Evolutionary conservation across 2,113 vertebrate genomes (phyloP), one percentile per base, ranked within the genome.

Genomic region (Dryoscopus gambensis): DNA sequence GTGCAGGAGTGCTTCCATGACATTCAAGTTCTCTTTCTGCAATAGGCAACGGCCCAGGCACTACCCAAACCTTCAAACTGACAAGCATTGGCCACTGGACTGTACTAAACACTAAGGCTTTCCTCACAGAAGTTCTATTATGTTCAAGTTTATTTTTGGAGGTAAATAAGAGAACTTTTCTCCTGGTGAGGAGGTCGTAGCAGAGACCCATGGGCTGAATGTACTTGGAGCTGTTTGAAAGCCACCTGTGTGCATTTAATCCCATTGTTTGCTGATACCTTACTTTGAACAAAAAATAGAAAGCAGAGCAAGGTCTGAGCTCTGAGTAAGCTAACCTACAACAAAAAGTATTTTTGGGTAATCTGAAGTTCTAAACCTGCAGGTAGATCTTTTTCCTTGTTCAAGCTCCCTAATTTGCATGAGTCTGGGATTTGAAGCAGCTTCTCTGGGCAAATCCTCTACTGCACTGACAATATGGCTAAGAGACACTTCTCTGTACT

Each of bases 71-170:
- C n/a, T 23, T 9, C 22, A 24, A 11, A 33, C 0, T 15, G 27
- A 62, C 2, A 7, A 59, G 49, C 31, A 12, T 1, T 30, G 37
- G 33, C 47, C 49, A 10, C 16, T 35, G 62, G 17, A 15, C 17
- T 30, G 47, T 24, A 20, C 1, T 11, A 25, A 70, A 37, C 21
- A 9, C 0, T 12, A 18, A 42, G 30, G 47, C 9, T 63, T 71
- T 46, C 10, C 31, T 16, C 39, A 25, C 0, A 0, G 10, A 73
- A 69, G 6, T 22, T 84, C 33, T 18, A 22, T 31, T 28, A 40
- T 18, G 30, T 33, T 57, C 15, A 47, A 49, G 27, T 25, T 53
- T 35, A 13, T 37, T 75, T 80, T 47, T 74, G 28, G 47, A 85
- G 60, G 11, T 21, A 78, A 69, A 39, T 18, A 53, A 22, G 19